Evolutionary conservation across 1,140 invertebrate genomes (phyloP), one percentile per base, ranked within the genome.

Genomic region (Holotrichia oblita): DNA sequence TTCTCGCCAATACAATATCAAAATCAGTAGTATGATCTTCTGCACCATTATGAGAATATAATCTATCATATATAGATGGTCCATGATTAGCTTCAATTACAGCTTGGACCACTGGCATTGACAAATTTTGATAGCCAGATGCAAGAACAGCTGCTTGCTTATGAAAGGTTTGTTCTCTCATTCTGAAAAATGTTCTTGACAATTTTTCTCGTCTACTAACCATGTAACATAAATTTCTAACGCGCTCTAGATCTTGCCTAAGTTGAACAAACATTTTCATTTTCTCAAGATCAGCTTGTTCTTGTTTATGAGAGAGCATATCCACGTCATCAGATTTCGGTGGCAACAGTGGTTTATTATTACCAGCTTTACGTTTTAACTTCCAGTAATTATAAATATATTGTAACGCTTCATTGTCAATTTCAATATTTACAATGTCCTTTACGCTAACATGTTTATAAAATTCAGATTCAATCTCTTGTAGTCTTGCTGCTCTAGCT

Each of bases 221-320:
- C 97, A 99, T 99, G 85, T 99, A 99, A 86, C 97, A 98, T 40
- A 99, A 89, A 88, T 99, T 99, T 14, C 98, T 92, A 9, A 98
- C 97, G 84, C 97, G 91, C 86, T 98, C 97, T 42, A 99, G 87
- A 88, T 99, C 97, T 87, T 98, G 97, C 10, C 97, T 89, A 6
- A 98, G 87, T 85, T 98, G 97, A 1, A 99, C 97, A 88, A 99
- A 98, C 90, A 96, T 97, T 87, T 96, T 96, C 93, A 98, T 96
- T 83, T 97, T 95, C 84, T 98, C 97, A 24, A 96, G 88, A 87
- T 97, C 96, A n/a, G 93, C 93, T 86, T 95, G 93, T 82, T 94
- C 94, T 84, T 95, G 93, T 85, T 88, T 92, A 84, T 89, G 92
- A 75, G 89, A 92, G 81, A 94, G 89, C 84, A 94, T 90, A 85